Conservation (phyloP, 2,113 vertebrate genomes). For the Hyla sarda region DNA sequence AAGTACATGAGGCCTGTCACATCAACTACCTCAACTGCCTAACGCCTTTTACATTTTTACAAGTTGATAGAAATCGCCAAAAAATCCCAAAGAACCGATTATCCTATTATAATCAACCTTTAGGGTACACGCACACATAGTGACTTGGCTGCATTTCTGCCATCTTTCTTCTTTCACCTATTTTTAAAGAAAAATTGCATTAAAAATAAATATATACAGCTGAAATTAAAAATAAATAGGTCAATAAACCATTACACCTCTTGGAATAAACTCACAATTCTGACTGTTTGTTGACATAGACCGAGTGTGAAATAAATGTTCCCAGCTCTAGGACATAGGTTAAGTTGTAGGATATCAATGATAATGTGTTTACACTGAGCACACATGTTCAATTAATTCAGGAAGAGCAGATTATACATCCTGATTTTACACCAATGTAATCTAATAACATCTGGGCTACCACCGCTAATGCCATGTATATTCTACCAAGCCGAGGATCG, state of each 20-base stretch:
- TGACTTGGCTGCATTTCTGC: too few species aligned
- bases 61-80: too few species aligned
- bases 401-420: slow-evolving; percentile 12
- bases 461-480: slow-evolving; percentile 7
- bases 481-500: not conserved
- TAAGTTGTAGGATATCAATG: slow-evolving; percentile 8
- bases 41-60: too few species aligned
- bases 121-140: too few species aligned
- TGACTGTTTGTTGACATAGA: not conserved
- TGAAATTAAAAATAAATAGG: not conserved
- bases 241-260: not conserved
- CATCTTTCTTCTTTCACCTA: too few species aligned
- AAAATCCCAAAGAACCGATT: too few species aligned
- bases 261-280: not conserved
- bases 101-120: too few species aligned
- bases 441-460: slow-evolving; percentile 1
- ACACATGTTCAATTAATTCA: slow-evolving; percentile 20
- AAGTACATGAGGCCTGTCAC: too few species aligned
- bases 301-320: slow-evolving; percentile 20
- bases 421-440: slow-evolving; percentile 4
- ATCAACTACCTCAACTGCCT: too few species aligned
- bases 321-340: not conserved
- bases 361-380: slow-evolving; percentile 23
- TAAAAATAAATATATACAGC: too few species aligned
- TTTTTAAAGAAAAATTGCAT: not conserved